phyloP scores from a whole-genome alignment of 1,140 invertebrate species.

The Drosophila sproati region DNA sequence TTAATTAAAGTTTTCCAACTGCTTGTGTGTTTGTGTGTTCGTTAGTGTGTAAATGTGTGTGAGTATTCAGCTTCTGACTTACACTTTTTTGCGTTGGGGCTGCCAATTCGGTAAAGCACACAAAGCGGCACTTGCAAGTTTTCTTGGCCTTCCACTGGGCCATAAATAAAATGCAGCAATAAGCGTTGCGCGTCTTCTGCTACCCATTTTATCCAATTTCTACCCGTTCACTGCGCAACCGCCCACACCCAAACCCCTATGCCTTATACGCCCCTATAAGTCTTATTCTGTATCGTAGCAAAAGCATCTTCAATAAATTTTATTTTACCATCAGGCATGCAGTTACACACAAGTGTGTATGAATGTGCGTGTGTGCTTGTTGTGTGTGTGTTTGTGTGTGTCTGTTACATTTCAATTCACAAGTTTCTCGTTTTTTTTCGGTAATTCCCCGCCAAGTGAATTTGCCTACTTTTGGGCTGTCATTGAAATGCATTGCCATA shows the following conservation, averaged over 20 bases:
- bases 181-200: constrained; percentile 32
- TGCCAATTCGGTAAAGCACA: constrained; percentile 53
- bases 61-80: constrained; percentile 8
- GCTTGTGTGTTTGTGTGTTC: not conserved
- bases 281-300: not conserved
- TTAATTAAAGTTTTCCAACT: constrained; percentile 66
- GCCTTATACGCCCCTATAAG: not conserved
- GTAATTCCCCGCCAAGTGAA: constrained; percentile 15
- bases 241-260: not conserved
- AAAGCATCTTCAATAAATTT: constrained; percentile 56
- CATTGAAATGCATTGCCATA: constrained; percentile 56
- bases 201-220: constrained; percentile 11
- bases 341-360: constrained; percentile 3
- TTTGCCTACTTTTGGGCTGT: constrained; percentile 52
- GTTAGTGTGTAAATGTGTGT: not conserved
- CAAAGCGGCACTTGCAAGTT: constrained; percentile 48
- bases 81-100: constrained; percentile 33
- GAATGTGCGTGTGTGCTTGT: constrained; percentile 1
- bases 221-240: not conserved
- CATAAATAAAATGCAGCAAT: constrained; percentile 68
- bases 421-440: constrained; percentile 38
- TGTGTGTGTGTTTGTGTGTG: constrained; percentile 21
- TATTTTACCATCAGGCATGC: constrained; percentile 22
- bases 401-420: constrained; percentile 38
- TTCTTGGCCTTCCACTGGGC: constrained; percentile 52